Conservation (phyloP, 2,888 invertebrate genomes). For the Euzetes globulus region DNA sequence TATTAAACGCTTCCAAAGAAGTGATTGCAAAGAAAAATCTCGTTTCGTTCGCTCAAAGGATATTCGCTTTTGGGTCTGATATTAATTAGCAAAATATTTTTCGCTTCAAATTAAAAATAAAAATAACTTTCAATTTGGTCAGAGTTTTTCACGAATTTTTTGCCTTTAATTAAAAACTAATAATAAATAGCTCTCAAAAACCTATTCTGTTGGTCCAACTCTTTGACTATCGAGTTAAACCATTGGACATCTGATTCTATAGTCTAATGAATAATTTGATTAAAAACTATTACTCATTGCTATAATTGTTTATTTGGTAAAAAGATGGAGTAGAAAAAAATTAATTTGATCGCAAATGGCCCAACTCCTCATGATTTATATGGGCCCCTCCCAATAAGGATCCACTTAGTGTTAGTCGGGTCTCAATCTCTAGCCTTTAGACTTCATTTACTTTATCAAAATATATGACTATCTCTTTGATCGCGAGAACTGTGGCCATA, state of each 20-base stretch:
- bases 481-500: background rate
- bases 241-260: background rate
- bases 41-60: too few relatives aligned
- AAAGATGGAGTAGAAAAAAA: background rate
- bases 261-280: constrained; percentile 1
- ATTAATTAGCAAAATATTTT: too few relatives aligned
- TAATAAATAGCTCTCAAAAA: too few relatives aligned
- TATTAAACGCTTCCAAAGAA: background rate
- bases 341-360: background rate
- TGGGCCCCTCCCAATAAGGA: background rate
- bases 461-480: background rate
- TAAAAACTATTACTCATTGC: background rate
- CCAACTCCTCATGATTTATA: background rate
- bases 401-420: background rate
- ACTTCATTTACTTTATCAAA: too few relatives aligned
- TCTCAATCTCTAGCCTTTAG: background rate
- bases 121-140: too few relatives aligned
- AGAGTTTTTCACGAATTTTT: too few relatives aligned
- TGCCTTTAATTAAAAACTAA: too few relatives aligned
- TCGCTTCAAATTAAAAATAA: too few relatives aligned
- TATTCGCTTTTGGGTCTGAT: too few relatives aligned
- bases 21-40: background rate
- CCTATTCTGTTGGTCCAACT: too few relatives aligned
- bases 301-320: background rate
- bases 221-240: background rate